Evolutionary conservation across 2,888 invertebrate species (phyloP).

Genomic region (Hyposoter didymator): DNA sequence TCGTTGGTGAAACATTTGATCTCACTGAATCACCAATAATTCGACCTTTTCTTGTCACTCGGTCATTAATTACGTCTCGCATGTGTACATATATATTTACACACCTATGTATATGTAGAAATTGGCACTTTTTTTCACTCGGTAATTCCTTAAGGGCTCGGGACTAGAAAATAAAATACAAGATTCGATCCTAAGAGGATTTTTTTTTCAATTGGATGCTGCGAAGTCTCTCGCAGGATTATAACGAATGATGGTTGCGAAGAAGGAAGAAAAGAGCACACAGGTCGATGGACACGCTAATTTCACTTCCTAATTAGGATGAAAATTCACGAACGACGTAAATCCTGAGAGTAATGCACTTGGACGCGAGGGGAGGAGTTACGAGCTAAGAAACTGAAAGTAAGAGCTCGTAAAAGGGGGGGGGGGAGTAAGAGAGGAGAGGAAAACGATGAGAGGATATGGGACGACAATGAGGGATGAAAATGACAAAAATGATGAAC

Average conservation of each 20-base stretch:
- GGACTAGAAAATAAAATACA: not conserved
- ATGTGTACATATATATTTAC: not conserved
- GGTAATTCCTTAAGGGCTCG: not conserved
- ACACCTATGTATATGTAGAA: not conserved
- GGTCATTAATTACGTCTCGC: not conserved
- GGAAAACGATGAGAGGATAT: not conserved
- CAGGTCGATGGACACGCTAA: not conserved
- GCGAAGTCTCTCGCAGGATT: not conserved
- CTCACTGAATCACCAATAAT: slow-evolving; percentile 12
- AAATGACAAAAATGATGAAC: slow-evolving; percentile 66
- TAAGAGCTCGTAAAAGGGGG: not conserved
- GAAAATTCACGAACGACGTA: slow-evolving; percentile 9
- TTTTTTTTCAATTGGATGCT: not conserved
- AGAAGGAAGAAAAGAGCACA: not conserved
- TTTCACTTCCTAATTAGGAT: slow-evolving; percentile 2
- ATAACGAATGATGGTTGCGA: not conserved
- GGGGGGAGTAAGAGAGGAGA: not conserved
- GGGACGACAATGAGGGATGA: slow-evolving; percentile 57
- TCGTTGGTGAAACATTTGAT: not conserved
- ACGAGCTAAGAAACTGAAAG: not conserved
- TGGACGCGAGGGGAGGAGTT: not conserved
- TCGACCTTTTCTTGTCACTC: not conserved
- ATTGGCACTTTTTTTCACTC: slow-evolving; percentile 18
- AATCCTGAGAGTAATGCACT: slow-evolving; percentile 7
- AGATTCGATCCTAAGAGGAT: not conserved